phyloP scores from a whole-genome alignment of 2,888 invertebrate species.

The Erebia ligea region DNA sequence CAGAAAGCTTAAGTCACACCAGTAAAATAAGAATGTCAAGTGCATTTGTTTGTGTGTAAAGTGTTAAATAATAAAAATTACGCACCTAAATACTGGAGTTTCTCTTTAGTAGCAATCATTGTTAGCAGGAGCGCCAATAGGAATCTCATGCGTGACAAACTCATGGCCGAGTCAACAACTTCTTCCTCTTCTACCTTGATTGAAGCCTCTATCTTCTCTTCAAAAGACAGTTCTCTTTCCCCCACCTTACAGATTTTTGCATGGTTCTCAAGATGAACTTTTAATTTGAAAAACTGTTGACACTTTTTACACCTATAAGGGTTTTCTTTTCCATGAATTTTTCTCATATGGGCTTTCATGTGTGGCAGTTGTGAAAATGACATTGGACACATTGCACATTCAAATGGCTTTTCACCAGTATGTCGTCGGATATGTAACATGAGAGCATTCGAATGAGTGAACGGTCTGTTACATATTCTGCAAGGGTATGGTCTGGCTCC shows the following conservation, averaged over 20 bases:
- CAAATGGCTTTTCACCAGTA: slow-evolving; percentile 93
- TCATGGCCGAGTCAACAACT: slow-evolving; percentile 80
- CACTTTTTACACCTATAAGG: slow-evolving; percentile 91
- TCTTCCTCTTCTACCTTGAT: slow-evolving; percentile 65
- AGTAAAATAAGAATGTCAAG: slow-evolving; percentile 62
- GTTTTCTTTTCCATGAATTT: slow-evolving; percentile 90
- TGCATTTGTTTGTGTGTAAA: slow-evolving; percentile 53
- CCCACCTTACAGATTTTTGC: slow-evolving; percentile 73
- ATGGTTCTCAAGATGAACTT: slow-evolving; percentile 88
- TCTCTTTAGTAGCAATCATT: slow-evolving; percentile 91
- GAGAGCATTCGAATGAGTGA: slow-evolving; percentile 93
- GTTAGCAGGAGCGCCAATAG: slow-evolving; percentile 91
- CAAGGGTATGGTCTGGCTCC: slow-evolving; percentile 93
- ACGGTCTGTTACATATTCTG: slow-evolving; percentile 90
- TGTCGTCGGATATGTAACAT: slow-evolving; percentile 92
- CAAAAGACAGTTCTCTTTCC: slow-evolving; percentile 53
- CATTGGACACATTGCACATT: slow-evolving; percentile 86
- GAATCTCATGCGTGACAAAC: slow-evolving; percentile 89
- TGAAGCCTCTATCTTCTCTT: slow-evolving; percentile 56
- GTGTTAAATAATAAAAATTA: slow-evolving; percentile 65
- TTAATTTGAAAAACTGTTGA: slow-evolving; percentile 89
- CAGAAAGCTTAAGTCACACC: slow-evolving; percentile 73
- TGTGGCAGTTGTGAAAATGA: slow-evolving; percentile 93
- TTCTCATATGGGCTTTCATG: slow-evolving; percentile 94
- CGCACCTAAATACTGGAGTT: slow-evolving; percentile 90